These are phyloP conservation scores for Sebastes steindachneri DNA, from an alignment of 2,797 vertebrate genomes.

Conservation along the genomic window DNA sequence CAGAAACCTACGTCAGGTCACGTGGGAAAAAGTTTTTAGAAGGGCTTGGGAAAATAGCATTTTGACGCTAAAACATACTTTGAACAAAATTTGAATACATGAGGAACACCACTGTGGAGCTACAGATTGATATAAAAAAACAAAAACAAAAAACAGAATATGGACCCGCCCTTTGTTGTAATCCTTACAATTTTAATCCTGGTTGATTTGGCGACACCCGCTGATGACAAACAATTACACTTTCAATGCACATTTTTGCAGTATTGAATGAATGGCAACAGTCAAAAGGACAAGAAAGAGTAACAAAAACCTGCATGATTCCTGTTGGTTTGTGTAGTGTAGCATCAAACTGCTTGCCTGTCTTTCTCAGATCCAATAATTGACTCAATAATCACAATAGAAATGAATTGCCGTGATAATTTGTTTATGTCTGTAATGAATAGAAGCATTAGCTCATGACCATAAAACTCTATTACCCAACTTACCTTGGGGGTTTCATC, in stretches of 20 bases:
- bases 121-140: too few relatives aligned
- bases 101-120: too few relatives aligned
- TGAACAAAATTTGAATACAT: too few relatives aligned
- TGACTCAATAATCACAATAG: neutral
- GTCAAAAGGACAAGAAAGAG: neutral
- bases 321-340: neutral
- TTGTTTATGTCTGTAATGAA: slow-evolving; percentile 16
- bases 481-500: neutral
- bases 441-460: neutral
- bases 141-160: too few relatives aligned
- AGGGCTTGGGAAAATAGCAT: too few relatives aligned
- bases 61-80: too few relatives aligned
- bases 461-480: slow-evolving; percentile 9
- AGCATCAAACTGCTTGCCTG: neutral
- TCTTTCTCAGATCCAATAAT: neutral
- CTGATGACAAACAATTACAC: neutral
- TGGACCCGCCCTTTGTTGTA: too few relatives aligned
- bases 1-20: too few relatives aligned
- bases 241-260: neutral
- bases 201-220: neutral
- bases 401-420: neutral
- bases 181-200: too few relatives aligned
- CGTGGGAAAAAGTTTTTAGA: too few relatives aligned
- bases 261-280: neutral
- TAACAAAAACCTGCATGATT: neutral